Evolutionary conservation across 2,888 invertebrate species (phyloP), one percentile per base, ranked within the genome.

Genomic region (Drosophila heteroneura): DNA sequence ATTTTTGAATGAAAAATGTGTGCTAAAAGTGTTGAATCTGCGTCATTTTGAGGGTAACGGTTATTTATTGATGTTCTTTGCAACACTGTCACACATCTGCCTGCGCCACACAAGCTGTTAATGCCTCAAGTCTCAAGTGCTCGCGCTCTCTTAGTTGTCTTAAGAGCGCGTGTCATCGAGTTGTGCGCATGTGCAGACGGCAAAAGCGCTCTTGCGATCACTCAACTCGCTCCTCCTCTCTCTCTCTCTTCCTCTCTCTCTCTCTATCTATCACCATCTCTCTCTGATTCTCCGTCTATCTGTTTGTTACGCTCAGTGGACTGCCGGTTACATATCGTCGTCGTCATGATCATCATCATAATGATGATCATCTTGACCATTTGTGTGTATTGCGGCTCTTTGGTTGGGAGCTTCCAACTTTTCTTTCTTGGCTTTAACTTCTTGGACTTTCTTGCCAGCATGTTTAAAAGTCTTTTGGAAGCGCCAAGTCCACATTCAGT

Each of bases 401-500:
- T 57, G 63, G 70, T 59, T 75, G 59, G 83, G 72, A 67, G 73
- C 77, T 82, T 74, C 82, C 77, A 84, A 82, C 86, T 84, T 86
- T 88, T 84, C 84, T 79, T 86, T 89, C 70, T 79, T 79, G 75
- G 83, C 67, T 30, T 70, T 76, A 76, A 81, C 88, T 88, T 86
- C 83, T 88, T 85, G 82, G 82, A 89, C 85, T 89, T 91, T 90
- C 89, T 90, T 88, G 85, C 79, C 83, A 86, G 77, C 80, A 81
- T 86, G 88, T 73, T 88, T 90, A 89, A 90, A 90, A 91, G 89
- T 86, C 90, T 89, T 89, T 91, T 89, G 86, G 77, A 83, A 85
- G 85, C 81, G 81, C 79, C 76, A 82, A 82, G 73, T 61, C 78
- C 76, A 71, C 85, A 78, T 76, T 90, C 89, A 90, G 91, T 90